Evolutionary conservation across 2,797 vertebrate species (phyloP).

Genomic region (Mionectes olivaceus): DNA sequence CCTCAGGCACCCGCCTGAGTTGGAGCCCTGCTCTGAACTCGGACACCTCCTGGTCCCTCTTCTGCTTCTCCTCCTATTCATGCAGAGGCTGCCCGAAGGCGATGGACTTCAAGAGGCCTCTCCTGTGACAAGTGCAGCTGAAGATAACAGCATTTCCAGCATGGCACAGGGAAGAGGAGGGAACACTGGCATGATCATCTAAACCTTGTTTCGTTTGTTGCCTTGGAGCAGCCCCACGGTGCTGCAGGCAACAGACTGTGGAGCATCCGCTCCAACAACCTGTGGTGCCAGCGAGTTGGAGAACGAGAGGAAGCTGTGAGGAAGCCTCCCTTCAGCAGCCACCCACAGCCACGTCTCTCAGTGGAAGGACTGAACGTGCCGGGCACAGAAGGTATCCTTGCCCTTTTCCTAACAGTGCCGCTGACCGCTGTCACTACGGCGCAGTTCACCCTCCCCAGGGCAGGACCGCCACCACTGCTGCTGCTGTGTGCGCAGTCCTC

Average conservation of each 20-base stretch:
- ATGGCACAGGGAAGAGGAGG: fast-evolving
- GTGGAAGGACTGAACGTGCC: background rate
- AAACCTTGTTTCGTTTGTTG: background rate
- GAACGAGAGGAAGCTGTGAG: background rate
- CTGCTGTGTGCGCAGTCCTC: background rate
- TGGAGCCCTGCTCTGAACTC: background rate
- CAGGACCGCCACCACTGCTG: too few relatives aligned
- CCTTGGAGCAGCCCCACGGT: fast-evolving
- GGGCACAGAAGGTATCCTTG: background rate
- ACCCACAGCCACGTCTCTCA: fast-evolving
- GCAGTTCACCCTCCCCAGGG: background rate
- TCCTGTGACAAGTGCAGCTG: fast-evolving
- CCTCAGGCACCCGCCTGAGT: fast-evolving
- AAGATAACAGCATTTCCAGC: background rate
- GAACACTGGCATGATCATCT: fast-evolving
- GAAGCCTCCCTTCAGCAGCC: background rate
- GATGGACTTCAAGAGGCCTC: background rate
- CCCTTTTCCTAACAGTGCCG: background rate
- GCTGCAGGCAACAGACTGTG: fast-evolving
- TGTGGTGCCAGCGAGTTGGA: fast-evolving
- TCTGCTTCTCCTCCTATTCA: fast-evolving
- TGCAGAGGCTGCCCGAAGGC: fast-evolving
- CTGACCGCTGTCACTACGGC: fast-evolving
- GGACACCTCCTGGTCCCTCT: fast-evolving
- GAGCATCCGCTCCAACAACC: background rate